These are phyloP conservation scores for Dysdera silvatica DNA, from an alignment of 1,140 invertebrate genomes.

Conservation along the genomic window DNA sequence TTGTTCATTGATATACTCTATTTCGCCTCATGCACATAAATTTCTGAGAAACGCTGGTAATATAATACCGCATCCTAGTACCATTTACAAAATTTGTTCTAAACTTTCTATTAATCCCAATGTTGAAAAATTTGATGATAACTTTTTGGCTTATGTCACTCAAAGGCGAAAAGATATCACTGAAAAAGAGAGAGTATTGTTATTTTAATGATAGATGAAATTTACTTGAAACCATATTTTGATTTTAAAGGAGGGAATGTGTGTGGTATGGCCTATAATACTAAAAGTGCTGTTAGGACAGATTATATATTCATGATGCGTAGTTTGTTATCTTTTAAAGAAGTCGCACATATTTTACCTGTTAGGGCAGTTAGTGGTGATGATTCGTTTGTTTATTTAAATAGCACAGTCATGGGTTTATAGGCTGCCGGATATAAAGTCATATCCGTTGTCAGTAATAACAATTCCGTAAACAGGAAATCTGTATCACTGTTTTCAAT, in stretches of 20 bases:
- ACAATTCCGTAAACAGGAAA: slow-evolving; percentile 32
- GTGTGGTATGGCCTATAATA: slow-evolving; percentile 26
- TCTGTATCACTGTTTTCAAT: slow-evolving; percentile 11
- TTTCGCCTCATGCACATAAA: neutral
- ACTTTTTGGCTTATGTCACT: neutral
- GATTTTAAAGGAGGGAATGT: slow-evolving; percentile 32
- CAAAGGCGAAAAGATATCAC: neutral
- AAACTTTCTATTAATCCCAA: neutral
- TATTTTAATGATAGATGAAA: slow-evolving; percentile 25
- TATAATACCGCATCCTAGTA: neutral
- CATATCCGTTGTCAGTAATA: slow-evolving; percentile 23
- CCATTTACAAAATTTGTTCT: neutral
- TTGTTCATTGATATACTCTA: neutral
- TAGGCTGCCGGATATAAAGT: slow-evolving; percentile 1
- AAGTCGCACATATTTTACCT: slow-evolving; percentile 31
- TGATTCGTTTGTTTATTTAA: slow-evolving; percentile 8
- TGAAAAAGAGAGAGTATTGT: neutral
- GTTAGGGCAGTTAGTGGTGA: slow-evolving; percentile 21
- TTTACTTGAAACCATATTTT: slow-evolving; percentile 29
- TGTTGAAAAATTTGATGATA: neutral
- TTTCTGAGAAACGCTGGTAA: neutral
- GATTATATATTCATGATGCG: slow-evolving; percentile 31
- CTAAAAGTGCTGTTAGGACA: slow-evolving; percentile 13
- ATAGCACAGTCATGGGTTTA: slow-evolving; percentile 21
- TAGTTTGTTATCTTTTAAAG: slow-evolving; percentile 25